Evolutionary conservation across 2,888 invertebrate genomes (phyloP), one percentile per base, ranked within the genome.

Genomic region (Elysia crispata): DNA sequence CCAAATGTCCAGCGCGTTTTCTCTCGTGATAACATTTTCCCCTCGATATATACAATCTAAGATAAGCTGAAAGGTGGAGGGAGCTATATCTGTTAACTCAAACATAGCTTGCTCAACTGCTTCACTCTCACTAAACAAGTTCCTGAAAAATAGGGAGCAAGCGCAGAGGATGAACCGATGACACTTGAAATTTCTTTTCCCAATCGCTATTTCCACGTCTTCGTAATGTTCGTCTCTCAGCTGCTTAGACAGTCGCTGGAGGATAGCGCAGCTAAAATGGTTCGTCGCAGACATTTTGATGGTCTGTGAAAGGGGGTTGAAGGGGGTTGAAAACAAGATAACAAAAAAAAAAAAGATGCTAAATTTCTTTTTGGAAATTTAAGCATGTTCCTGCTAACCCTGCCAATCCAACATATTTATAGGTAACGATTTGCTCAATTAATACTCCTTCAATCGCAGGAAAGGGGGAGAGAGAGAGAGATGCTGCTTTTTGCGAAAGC

Each of bases 101-200:
- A 23, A 60, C 15, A 18, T 23, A n/a, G n/a, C n/a, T 23, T 33
- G 33, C 33, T 75, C 73, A 5, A 30, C 20, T 11, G n/a, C 23
- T n/a, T 75, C 75, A 33, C 41, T 75, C 75, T 62, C 62, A 0
- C 50, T 50, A 20, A 64, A 76, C 0, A 76, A 20, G 0, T 23
- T 20, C 15, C 66, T 30, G 76, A 76, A 76, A 28, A 31, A 76
- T 1, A 20, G 25, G 3, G 76, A 76, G 54, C 50, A 76, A 1
- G 67, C 67, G 13, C 50, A 30, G 67, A 76, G 76, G 30, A 76
- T 75, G 18, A 75, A 75, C 11, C 41, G 33, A 15, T 75, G 75
- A 60, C 75, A 75, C 5, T 31, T 20, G 41, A 75, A 75, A 15
- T 54, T 31, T 23, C 41, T 75, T 1, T 31, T 41, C 6, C 49